Conservation (phyloP, 2,113 vertebrate genomes). For the Bubo blakistoni region DNA sequence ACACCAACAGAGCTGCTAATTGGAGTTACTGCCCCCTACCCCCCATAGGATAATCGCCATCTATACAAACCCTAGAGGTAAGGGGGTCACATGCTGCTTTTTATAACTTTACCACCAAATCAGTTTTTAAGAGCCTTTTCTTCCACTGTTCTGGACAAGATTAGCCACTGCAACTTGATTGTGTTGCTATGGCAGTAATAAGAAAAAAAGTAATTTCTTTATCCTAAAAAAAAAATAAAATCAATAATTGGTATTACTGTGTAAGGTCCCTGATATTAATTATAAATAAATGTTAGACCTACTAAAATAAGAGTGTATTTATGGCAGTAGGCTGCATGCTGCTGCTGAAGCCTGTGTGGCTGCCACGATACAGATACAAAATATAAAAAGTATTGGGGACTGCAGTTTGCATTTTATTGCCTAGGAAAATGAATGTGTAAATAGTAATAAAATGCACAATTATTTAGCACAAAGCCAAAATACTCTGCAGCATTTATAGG, state of each 20-base stretch:
- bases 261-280: slow-evolving; percentile 34
- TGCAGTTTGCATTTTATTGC: slow-evolving; percentile 43
- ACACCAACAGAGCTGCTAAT: neutral
- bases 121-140: neutral
- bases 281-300: slow-evolving; percentile 56
- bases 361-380: neutral
- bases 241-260: slow-evolving; percentile 32
- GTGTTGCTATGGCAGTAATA: neutral
- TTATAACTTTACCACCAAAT: neutral
- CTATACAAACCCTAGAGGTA: neutral
- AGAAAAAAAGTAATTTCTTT: neutral
- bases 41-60: neutral
- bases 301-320: slow-evolving; percentile 37
- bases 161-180: neutral
- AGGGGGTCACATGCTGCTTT: neutral
- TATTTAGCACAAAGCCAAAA: slow-evolving; percentile 53
- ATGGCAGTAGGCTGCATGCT: neutral
- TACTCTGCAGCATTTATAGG: neutral
- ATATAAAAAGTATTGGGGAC: neutral
- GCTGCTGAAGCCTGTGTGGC: neutral
- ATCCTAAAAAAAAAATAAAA: neutral
- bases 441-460: slow-evolving; percentile 62
- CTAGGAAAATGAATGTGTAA: slow-evolving; percentile 46
- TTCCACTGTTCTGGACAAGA: neutral
- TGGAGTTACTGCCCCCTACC: neutral